Percentiles rank a stretch among this genome's conserved stretches.
These are phyloP conservation scores for Marronus borbonicus DNA, from an alignment of 2,888 invertebrate species.

Conservation along the genomic window DNA sequence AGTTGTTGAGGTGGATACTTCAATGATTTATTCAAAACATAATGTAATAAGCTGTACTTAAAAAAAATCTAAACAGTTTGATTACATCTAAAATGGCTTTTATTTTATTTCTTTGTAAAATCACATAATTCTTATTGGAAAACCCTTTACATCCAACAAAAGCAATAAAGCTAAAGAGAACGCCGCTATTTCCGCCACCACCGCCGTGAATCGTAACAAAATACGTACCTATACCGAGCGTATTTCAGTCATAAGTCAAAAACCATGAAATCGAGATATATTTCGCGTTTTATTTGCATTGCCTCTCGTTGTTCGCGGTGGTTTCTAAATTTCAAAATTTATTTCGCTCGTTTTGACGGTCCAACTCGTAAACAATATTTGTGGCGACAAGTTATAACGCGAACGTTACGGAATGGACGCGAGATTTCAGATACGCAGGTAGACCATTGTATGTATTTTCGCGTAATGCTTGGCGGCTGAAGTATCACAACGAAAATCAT, in stretches of 20 bases:
- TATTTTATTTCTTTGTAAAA: background rate
- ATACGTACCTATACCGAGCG: background rate
- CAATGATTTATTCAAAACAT: no score
- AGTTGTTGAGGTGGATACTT: no score
- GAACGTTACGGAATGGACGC: background rate
- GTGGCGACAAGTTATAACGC: background rate
- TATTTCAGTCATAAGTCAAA: background rate
- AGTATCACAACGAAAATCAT: no score
- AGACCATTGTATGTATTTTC: background rate
- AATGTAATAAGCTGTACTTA: no score
- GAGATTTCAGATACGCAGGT: background rate
- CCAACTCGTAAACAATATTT: constrained; percentile 11
- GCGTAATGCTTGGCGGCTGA: background rate
- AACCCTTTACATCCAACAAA: background rate
- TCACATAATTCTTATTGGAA: background rate
- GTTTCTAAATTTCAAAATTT: constrained; percentile 3
- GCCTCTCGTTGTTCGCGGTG: background rate
- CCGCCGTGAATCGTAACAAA: background rate
- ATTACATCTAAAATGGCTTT: no score
- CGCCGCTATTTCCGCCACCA: background rate
- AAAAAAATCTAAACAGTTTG: no score
- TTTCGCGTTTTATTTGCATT: constrained; percentile 6
- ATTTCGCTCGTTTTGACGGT: background rate
- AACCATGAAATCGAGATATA: background rate
- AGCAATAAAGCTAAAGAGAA: background rate